A percentile compares a stretch with the other conserved stretches of the same genome.
These are phyloP conservation scores for Ceratoteleas bidentatus DNA, from an alignment of 1,140 invertebrate species.

Conservation along the genomic window DNA sequence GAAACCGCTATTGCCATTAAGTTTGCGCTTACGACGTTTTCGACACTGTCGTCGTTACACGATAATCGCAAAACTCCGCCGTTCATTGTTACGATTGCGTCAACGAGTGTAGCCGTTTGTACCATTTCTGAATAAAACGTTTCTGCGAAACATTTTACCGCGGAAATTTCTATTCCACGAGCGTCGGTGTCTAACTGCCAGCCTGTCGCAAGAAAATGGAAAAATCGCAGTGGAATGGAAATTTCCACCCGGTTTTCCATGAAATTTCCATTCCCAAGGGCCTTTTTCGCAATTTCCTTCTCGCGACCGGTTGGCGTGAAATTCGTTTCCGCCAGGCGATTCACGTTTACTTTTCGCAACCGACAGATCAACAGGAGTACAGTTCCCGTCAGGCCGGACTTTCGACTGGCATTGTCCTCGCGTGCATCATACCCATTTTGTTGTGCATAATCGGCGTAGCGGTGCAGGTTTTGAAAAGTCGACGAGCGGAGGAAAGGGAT, in stretches of 20 bases:
- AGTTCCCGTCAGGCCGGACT: slow-evolving; percentile 88
- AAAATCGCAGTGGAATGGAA: slow-evolving; percentile 75
- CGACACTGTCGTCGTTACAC: too few relatives aligned
- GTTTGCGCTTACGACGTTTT: neutral
- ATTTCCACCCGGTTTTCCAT: slow-evolving; percentile 74
- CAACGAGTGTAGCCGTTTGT: too few relatives aligned
- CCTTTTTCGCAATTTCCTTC: slow-evolving; percentile 6
- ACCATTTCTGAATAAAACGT: slow-evolving; percentile 67
- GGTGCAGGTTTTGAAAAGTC: slow-evolving; percentile 84
- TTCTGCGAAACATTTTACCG: slow-evolving; percentile 52
- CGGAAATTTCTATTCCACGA: slow-evolving; percentile 81
- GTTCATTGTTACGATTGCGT: too few relatives aligned
- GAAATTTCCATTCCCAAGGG: slow-evolving; percentile 71
- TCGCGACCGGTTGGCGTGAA: neutral
- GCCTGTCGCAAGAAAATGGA: too few relatives aligned
- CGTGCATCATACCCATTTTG: slow-evolving; percentile 88
- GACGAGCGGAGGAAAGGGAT: slow-evolving; percentile 81
- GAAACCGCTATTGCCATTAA: slow-evolving; percentile 13
- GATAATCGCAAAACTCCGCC: too few relatives aligned
- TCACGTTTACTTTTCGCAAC: slow-evolving; percentile 33
- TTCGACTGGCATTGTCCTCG: slow-evolving; percentile 88
- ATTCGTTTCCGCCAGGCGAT: slow-evolving; percentile 3
- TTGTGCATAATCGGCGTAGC: slow-evolving; percentile 87
- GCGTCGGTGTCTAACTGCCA: neutral
- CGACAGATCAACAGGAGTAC: slow-evolving; percentile 88